These are phyloP conservation scores for Parnassius smintheus DNA, from an alignment of 2,888 invertebrate species.

Conservation along the genomic window DNA sequence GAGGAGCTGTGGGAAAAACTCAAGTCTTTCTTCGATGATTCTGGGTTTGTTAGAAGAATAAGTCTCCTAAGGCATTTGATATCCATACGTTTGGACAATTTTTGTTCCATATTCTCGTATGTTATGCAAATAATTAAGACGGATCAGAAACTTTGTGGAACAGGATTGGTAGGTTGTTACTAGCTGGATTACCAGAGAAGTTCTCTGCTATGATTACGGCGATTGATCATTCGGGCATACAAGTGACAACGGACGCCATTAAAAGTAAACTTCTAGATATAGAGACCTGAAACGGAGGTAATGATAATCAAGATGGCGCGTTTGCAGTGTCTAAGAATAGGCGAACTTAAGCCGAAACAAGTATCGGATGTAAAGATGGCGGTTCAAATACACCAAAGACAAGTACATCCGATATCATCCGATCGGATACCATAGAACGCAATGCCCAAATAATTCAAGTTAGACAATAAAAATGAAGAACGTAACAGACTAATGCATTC, in stretches of 20 bases:
- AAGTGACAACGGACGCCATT: constrained; percentile 22
- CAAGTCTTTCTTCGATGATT: no score
- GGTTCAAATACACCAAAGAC: not conserved
- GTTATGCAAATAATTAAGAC: no score
- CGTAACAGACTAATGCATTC: constrained; percentile 26
- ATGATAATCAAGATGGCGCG: not conserved
- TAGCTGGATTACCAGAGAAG: constrained; percentile 28
- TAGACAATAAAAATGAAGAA: constrained; percentile 1
- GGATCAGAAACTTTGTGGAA: no score
- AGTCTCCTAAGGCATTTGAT: no score
- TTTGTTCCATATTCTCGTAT: no score
- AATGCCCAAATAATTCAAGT: constrained; percentile 18
- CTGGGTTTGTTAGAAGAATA: no score
- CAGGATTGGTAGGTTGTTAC: constrained; percentile 21
- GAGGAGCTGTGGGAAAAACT: no score
- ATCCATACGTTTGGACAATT: no score
- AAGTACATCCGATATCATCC: no score
- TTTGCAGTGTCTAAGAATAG: not conserved
- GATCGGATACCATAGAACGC: constrained; percentile 25
- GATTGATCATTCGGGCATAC: constrained; percentile 27
- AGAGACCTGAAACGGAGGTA: constrained; percentile 1
- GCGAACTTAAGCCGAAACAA: not conserved
- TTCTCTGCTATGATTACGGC: constrained; percentile 29
- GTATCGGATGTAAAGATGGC: not conserved
- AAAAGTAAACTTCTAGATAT: constrained; percentile 27